phyloP scores from a whole-genome alignment of 2,113 vertebrate species.

The Phasianus colchicus region DNA sequence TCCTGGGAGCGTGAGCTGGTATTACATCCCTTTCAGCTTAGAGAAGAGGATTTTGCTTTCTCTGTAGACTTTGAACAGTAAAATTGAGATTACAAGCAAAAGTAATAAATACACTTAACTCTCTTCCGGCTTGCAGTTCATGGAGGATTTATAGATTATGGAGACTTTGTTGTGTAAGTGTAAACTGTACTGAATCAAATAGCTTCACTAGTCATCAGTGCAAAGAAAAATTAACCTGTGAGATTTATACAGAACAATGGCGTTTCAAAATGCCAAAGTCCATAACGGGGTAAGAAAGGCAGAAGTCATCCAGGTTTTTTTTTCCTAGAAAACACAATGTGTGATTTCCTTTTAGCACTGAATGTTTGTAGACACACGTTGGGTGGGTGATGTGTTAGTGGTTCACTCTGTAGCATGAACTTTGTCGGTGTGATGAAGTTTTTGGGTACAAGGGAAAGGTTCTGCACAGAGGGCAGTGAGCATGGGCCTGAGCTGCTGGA shows the following conservation, averaged over 20 bases:
- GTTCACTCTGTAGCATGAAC: conserved; percentile 28
- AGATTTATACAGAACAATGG: not conserved
- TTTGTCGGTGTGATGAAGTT: conserved; percentile 31
- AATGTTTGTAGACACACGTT: not conserved
- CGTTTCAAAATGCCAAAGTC: not conserved
- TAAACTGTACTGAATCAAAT: not conserved
- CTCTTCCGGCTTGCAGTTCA: not conserved
- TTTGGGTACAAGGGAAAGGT: not conserved
- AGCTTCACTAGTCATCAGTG: not conserved
- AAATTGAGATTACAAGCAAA: not conserved
- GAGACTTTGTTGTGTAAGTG: not conserved
- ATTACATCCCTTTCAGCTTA: not conserved
- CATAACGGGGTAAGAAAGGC: not conserved
- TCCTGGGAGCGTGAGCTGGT: not conserved
- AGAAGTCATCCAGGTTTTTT: not conserved
- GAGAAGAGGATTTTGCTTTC: not conserved
- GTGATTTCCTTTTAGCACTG: not conserved
- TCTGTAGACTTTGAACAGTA: not conserved
- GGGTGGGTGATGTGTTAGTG: conserved; percentile 42
- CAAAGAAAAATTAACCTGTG: not conserved
- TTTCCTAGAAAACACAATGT: not conserved
- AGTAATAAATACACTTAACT: not conserved
- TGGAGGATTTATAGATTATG: not conserved
- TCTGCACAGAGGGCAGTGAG: too few relatives aligned
- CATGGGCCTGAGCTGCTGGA: too few relatives aligned